Base-by-base conservation (phyloP, 2,888 invertebrate species). In the Chrysolina americana region DNA sequence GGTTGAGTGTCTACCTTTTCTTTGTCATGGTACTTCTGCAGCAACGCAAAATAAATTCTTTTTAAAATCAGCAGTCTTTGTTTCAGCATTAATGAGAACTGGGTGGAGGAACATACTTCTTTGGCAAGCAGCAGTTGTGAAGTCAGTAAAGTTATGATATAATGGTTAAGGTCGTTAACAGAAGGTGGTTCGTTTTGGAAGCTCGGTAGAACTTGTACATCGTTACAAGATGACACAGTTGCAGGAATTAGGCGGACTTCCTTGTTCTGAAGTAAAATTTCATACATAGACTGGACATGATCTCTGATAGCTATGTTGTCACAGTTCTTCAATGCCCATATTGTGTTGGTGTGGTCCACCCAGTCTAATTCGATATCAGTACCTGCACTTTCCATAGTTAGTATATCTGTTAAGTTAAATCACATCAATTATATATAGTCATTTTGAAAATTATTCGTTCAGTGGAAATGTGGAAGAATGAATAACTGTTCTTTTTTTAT, bases 241-340 rank as follows among this genome's bases (percentile, higher is more conserved):
- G 85, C 83, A 47, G 87, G 85, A 65, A 87, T 83, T n/a, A 87
- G 69, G 76, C 86, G 81, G n/a, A 88, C 81, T 83, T 89, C 91
- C 83, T 90, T 91, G 82, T 90, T 90, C 48, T 89, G 87, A 41
- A 91, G 77, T 10, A 92, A 87, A 70, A 89, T 86, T 74, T 91
- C 90, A 83, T 90, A 92, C 77, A 92, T 87, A 1, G 88, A 86
- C 64, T 89, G 88, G 6, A 90, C 88, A 23, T 89, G 88, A 83
- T 91, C 90, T 72, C 90, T 86, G 64, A 89, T 89, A 13, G 90
- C 89, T 74, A 92, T 87, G 74, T 85, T 87, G 84, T 91, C 91
- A 80, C 90, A 89, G 78, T 90, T 90, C 83, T 91, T 91, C 70
- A 87, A 83, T n/a, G 90, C 88, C 92, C 92, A 92, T 21, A 89